Evolutionary conservation across 1,140 invertebrate genomes (phyloP).

Genomic region (Semibalanus balanoides): DNA sequence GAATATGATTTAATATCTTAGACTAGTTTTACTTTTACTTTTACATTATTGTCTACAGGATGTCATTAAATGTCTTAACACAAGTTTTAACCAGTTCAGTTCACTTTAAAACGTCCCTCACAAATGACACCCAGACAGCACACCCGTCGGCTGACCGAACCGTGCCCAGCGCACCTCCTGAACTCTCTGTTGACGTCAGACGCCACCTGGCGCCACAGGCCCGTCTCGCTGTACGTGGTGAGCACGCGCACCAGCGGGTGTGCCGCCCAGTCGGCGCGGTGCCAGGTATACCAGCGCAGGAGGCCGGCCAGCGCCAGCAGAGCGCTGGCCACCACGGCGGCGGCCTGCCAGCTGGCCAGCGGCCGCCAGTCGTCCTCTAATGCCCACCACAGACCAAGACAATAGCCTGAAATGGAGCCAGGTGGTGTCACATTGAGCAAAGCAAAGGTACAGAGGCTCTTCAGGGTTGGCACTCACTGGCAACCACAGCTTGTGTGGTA

Average conservation of each 20-base stretch:
- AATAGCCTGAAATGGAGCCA: slow-evolving; percentile 13
- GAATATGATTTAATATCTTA: too few species aligned
- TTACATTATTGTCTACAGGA: too few species aligned
- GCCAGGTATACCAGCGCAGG: slow-evolving; percentile 39
- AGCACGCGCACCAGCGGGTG: slow-evolving; percentile 61
- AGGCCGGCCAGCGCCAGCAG: slow-evolving; percentile 19
- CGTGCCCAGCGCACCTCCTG: slow-evolving; percentile 38
- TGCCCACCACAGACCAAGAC: slow-evolving; percentile 13
- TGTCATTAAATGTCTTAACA: too few species aligned
- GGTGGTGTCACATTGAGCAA: too few species aligned
- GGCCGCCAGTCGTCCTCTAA: neutral
- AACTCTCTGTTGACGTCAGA: slow-evolving; percentile 61
- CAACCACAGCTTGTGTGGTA: too few species aligned
- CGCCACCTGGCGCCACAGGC: slow-evolving; percentile 49
- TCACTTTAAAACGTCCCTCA: too few species aligned
- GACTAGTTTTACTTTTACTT: too few species aligned
- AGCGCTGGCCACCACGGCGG: slow-evolving; percentile 9
- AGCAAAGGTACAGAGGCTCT: too few species aligned
- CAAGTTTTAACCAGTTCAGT: too few species aligned
- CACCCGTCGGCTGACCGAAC: too few species aligned
- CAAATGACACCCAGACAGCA: too few species aligned
- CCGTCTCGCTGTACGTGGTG: slow-evolving; percentile 42
- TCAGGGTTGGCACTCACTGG: too few species aligned
- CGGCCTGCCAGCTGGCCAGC: neutral
- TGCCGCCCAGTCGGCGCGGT: slow-evolving; percentile 44